Base-by-base conservation (phyloP, 92 coral and sea anemone genomes). In the Phenganax marumi region DNA sequence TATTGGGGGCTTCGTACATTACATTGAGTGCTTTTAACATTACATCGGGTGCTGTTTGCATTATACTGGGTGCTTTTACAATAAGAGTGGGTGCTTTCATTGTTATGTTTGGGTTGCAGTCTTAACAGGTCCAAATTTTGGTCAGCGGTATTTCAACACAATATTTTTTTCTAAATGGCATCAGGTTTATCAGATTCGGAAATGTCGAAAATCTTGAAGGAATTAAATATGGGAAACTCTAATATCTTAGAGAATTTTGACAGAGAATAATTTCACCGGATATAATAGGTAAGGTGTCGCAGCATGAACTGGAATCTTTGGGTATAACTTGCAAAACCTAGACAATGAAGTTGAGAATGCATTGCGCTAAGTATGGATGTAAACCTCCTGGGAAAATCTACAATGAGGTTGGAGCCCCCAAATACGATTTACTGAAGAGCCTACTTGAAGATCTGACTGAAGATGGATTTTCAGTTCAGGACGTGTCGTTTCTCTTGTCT, bases 91-190 rank as follows among this genome's bases (percentile, higher is more conserved):
- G n/a, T n/a, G n/a, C n/a, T n/a, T n/a, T n/a, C n/a, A n/a, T n/a
- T n/a, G n/a, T n/a, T n/a, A n/a, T n/a, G n/a, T n/a, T n/a, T n/a
- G n/a, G n/a, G n/a, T n/a, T n/a, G n/a, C n/a, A n/a, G n/a, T n/a
- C n/a, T n/a, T n/a, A n/a, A n/a, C n/a, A n/a, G n/a, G n/a, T n/a
- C n/a, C n/a, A n/a, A n/a, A n/a, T n/a, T n/a, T n/a, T n/a, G n/a
- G n/a, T n/a, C n/a, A n/a, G n/a, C n/a, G n/a, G n/a, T n/a, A n/a
- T n/a, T n/a, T n/a, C n/a, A n/a, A n/a, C n/a, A n/a, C n/a, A n/a
- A n/a, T n/a, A n/a, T n/a, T n/a, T n/a, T n/a, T n/a, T 61, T 26
- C 74, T 23, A 68, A 21, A 68, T 68, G 74, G 74, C 74, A 50
- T n/a, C n/a, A n/a, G n/a, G n/a, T n/a, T n/a, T n/a, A n/a, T 68